Evolutionary conservation across 2,888 invertebrate species (phyloP).

Genomic region (Neocrepidodera transversa): DNA sequence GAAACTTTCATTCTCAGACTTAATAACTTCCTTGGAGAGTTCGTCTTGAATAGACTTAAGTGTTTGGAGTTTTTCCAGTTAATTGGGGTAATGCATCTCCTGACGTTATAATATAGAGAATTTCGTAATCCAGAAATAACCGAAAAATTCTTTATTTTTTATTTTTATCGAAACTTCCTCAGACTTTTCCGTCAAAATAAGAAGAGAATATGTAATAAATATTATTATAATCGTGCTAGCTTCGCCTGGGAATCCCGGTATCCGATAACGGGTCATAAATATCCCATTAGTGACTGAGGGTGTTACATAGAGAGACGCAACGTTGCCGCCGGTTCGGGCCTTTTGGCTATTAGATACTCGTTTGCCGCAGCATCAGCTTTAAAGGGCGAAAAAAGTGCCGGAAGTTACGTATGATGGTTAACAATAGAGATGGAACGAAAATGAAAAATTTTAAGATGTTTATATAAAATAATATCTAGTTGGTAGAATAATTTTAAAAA

Average conservation of each 20-base stretch:
- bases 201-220: slow-evolving; percentile 49
- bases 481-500: too few species aligned
- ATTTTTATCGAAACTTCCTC: too few species aligned
- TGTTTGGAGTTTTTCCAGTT: background rate
- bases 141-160: too few species aligned
- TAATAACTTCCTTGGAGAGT: slow-evolving; percentile 16
- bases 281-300: slow-evolving; percentile 57
- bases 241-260: slow-evolving; percentile 48
- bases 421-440: slow-evolving; percentile 16
- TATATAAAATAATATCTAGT: too few species aligned
- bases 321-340: slow-evolving; percentile 43
- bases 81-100: background rate
- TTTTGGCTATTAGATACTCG: slow-evolving; percentile 55
- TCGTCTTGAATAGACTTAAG: background rate
- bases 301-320: slow-evolving; percentile 54
- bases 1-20: slow-evolving; percentile 10
- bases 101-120: too few species aligned
- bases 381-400: slow-evolving; percentile 47
- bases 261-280: slow-evolving; percentile 59
- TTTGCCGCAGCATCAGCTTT: slow-evolving; percentile 56
- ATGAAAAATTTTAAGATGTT: too few species aligned
- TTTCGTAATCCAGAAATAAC: too few species aligned
- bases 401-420: slow-evolving; percentile 41
- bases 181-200: slow-evolving; percentile 31
- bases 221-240: slow-evolving; percentile 49